Conservation (phyloP, 2,113 vertebrate species). For the Ploceus nigricollis region DNA sequence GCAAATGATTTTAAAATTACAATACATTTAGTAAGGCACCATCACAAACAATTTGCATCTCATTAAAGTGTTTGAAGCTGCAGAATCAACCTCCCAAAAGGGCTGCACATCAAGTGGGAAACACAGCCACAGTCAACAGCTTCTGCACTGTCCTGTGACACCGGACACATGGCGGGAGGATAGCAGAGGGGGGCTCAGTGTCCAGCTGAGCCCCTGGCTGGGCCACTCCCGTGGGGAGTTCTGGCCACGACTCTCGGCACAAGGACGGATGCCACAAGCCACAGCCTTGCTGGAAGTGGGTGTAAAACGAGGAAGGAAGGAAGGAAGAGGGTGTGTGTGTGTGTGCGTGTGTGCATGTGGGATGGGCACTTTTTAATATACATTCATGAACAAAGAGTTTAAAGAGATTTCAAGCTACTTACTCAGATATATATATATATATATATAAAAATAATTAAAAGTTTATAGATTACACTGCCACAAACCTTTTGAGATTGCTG, state of each 20-base stretch:
- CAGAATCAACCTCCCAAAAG: slow-evolving; percentile 25
- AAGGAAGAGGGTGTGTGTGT: slow-evolving; percentile 25
- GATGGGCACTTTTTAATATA: slow-evolving; percentile 41
- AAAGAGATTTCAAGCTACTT: slow-evolving; percentile 32
- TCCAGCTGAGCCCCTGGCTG: not conserved
- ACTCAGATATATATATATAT: not conserved
- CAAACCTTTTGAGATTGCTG: not conserved
- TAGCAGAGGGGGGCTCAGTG: not conserved
- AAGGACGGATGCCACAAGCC: slow-evolving; percentile 37
- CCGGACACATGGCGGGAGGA: accelerated
- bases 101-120: not conserved
- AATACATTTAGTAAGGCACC: slow-evolving; percentile 68
- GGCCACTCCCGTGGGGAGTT: not conserved
- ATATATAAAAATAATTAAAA: not conserved
- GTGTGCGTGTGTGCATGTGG: not conserved
- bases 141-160: not conserved
- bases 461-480: not conserved
- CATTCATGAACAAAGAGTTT: slow-evolving; percentile 23
- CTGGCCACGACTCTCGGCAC: not conserved
- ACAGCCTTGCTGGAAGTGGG: slow-evolving; percentile 45
- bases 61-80: slow-evolving; percentile 56
- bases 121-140: not conserved
- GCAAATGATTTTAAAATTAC: slow-evolving; percentile 72
- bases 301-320: slow-evolving; percentile 52
- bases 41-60: slow-evolving; percentile 67